Base-by-base conservation (phyloP, 2,113 vertebrate genomes). In the Abramis brama region DNA sequence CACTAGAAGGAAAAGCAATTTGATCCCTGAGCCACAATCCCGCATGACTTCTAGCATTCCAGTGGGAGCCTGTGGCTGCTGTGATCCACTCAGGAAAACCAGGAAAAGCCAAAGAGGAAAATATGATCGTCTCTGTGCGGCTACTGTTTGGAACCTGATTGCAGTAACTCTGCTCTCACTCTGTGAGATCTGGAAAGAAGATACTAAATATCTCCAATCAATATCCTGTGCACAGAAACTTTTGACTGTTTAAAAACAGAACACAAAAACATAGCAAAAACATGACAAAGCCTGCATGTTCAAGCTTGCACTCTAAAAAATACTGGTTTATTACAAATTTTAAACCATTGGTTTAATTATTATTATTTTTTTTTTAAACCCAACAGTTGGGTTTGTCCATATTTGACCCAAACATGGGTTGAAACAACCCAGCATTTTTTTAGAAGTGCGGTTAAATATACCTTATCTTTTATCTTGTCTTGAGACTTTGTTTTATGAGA, bases 71-170 rank as follows among this genome's bases (percentile, higher is more conserved):
- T 47, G 50, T 59, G 33, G 33, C 68, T 73, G 66, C 47, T n/a
- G n/a, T 70, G 68, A 59, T 64, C 85, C 68, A 50, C 66, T 81
- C 70, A 55, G 70, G 79, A 86, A 86, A 86, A 86, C 71, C 74
- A 47, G 45, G n/a, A 75, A 75, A 76, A 70, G 66, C 68, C 79
- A 55, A 50, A 64, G 62, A 86, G 60, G 39, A 84, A 86, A 86
- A 89, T 74, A 10, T 68, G 75, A 79, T 59, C 39, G 7, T 36
- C 7, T 47, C 64, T 55, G 19, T 68, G 73, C 25, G 30, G 89
- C 80, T 86, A 86, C 84, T 86, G 74, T 89, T 86, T 89, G 81
- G 64, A 84, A 45, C 64, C 57, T 57, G 12, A 9, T 11, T 6
- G n/a, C 30, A 43, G 45, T 36, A 36, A 59, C 70, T 62, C 60